Conservation (phyloP, 30 jellyfish, hydroid and myxozoan genomes). For the Sanderia malayensis region DNA sequence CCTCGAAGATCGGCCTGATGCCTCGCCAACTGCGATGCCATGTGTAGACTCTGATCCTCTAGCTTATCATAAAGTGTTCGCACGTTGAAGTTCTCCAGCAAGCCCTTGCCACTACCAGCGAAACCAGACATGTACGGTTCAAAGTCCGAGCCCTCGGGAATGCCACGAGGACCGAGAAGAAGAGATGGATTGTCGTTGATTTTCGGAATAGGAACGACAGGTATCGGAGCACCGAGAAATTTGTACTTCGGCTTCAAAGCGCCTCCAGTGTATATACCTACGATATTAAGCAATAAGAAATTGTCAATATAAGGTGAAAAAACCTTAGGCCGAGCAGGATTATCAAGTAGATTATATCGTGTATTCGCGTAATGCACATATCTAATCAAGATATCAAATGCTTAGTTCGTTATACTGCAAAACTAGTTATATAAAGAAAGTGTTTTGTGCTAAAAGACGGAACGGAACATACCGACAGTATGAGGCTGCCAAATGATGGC, state of each 20-base stretch:
- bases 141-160: constrained; percentile 82
- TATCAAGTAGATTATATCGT: too few relatives aligned
- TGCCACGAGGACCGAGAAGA: constrained; percentile 79
- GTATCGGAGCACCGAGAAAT: constrained; percentile 96
- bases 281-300: too few relatives aligned
- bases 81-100: constrained; percentile 92
- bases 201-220: constrained; percentile 97
- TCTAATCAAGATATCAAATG: too few relatives aligned
- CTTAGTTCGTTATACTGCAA: too few relatives aligned
- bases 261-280: constrained; percentile 80
- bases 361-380: too few relatives aligned
- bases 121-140: constrained; percentile 38
- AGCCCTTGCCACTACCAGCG: constrained; percentile 55
- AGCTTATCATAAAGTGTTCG: constrained; percentile 94
- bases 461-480: constrained; percentile 96
- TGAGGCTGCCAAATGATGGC: constrained; percentile 94
- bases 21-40: constrained; percentile 95
- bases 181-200: constrained; percentile 73
- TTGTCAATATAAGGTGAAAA: too few relatives aligned
- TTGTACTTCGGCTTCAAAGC: constrained; percentile 92
- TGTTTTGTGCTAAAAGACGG: too few relatives aligned
- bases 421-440: too few relatives aligned
- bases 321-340: too few relatives aligned
- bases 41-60: constrained; percentile 94
- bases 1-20: constrained; percentile 98